phyloP scores from a whole-genome alignment of 2,797 vertebrate species.

The Pteropus rufus region DNA sequence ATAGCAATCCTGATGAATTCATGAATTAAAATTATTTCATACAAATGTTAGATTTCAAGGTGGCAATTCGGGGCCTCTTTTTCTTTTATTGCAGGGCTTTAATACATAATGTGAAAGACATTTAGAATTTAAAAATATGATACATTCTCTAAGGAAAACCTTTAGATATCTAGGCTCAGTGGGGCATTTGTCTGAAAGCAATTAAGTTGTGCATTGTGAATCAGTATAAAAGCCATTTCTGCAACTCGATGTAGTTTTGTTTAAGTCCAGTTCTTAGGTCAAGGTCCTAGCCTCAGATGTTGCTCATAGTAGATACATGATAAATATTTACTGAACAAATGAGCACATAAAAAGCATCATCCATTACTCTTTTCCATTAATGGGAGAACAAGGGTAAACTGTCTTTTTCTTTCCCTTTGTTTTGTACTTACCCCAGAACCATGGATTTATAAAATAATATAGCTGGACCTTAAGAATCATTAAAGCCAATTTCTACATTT shows the following conservation, averaged over 20 bases:
- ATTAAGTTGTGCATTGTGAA: neutral
- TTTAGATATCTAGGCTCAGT: neutral
- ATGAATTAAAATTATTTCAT: slow-evolving; percentile 75
- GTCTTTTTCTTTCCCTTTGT: neutral
- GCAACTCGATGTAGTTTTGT: neutral
- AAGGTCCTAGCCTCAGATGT: neutral
- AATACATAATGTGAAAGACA: slow-evolving; percentile 34
- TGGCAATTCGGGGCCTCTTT: slow-evolving; percentile 26
- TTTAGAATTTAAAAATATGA: slow-evolving; percentile 53
- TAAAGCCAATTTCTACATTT: neutral
- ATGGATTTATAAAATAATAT: neutral
- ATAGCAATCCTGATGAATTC: slow-evolving; percentile 61
- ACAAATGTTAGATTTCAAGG: slow-evolving; percentile 58
- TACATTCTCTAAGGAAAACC: slow-evolving; percentile 38
- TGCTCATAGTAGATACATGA: neutral
- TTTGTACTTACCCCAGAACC: neutral
- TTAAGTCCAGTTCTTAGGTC: neutral
- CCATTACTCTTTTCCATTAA: neutral
- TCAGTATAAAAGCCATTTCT: slow-evolving; percentile 40
- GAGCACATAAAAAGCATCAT: neutral
- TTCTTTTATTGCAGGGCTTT: slow-evolving; percentile 40
- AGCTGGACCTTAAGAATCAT: neutral
- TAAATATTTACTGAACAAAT: slow-evolving; percentile 31
- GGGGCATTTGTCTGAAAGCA: slow-evolving; percentile 29
- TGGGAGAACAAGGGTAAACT: neutral